Evolutionary conservation across 53 echinoderm and acorn worm genomes (phyloP).

Genomic region (Holothuria leucospilota): DNA sequence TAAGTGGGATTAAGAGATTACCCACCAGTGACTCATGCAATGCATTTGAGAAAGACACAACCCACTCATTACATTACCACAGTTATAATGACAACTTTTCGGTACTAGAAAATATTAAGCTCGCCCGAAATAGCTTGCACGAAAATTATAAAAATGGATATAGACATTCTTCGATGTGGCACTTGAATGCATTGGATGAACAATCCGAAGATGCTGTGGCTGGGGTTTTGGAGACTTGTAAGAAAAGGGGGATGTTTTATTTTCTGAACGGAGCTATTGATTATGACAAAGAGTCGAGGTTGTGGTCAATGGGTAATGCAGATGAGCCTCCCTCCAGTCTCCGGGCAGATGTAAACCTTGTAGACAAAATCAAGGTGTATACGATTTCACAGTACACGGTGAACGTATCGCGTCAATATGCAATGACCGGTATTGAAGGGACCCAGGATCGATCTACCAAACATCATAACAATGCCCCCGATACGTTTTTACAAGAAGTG

Average conservation of each 20-base stretch:
- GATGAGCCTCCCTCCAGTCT: too few relatives aligned
- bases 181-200: not conserved
- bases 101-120: not conserved
- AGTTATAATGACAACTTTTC: not conserved
- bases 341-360: not conserved
- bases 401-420: not conserved
- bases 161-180: not conserved
- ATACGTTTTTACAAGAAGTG: not conserved
- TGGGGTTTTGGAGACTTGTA: not conserved
- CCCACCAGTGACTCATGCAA: too few relatives aligned
- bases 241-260: not conserved
- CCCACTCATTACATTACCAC: too few relatives aligned
- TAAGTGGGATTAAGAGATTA: too few relatives aligned
- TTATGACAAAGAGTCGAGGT: not conserved
- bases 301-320: too few relatives aligned
- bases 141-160: slow-evolving; percentile 2
- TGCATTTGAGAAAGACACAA: too few relatives aligned
- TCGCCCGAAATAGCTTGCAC: not conserved
- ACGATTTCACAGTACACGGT: slow-evolving; percentile 1
- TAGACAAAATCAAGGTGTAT: slow-evolving; percentile 11
- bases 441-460: not conserved
- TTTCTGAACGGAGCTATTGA: not conserved
- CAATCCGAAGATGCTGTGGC: not conserved
- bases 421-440: not conserved
- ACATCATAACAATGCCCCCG: not conserved